These are phyloP conservation scores for Oxyura jamaicensis DNA, from an alignment of 2,113 vertebrate genomes.

Conservation along the genomic window DNA sequence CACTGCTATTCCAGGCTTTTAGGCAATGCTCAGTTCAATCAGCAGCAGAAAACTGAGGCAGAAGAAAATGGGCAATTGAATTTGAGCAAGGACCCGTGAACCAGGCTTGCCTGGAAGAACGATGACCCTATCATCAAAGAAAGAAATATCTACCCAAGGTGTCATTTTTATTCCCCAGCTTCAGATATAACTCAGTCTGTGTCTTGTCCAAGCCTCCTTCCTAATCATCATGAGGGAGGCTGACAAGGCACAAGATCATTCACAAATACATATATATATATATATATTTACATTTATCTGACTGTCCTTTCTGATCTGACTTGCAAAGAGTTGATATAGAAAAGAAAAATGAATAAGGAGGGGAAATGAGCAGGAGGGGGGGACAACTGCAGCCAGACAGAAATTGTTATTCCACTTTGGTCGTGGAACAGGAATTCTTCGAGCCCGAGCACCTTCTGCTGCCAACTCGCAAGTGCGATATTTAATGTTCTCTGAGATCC, in stretches of 20 bases:
- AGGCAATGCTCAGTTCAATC: background rate
- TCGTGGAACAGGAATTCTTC: background rate
- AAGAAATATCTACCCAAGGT: background rate
- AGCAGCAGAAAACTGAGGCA: background rate
- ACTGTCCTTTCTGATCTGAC: background rate
- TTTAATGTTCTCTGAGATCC: background rate
- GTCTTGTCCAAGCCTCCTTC: background rate
- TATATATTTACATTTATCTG: background rate
- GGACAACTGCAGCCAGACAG: background rate
- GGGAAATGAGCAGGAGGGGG: background rate
- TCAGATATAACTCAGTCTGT: background rate
- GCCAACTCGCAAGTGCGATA: background rate
- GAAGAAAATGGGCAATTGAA: background rate
- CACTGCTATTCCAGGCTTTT: background rate
- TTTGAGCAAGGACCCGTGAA: background rate
- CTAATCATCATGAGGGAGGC: background rate
- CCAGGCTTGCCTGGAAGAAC: background rate
- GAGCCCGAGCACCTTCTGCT: background rate
- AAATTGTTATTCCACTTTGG: background rate
- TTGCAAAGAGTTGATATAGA: background rate
- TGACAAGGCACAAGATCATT: background rate
- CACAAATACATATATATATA: accelerated
- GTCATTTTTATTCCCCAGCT: background rate
- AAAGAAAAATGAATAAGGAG: background rate
- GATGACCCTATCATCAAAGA: background rate